Base-by-base conservation (phyloP, 2,113 vertebrate genomes). In the Saiga tatarica region DNA sequence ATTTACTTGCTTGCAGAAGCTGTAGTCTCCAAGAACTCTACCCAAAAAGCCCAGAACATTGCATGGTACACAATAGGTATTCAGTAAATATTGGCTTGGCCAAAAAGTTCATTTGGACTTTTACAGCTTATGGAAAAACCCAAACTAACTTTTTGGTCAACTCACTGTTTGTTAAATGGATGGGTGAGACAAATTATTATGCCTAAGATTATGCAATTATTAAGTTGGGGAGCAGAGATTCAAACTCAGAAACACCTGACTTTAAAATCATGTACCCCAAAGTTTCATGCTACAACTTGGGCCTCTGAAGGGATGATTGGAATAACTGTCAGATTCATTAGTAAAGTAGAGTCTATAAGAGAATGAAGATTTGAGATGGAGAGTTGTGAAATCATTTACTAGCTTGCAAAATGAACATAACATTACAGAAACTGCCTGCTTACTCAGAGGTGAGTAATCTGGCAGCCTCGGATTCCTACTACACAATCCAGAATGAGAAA, bases 371-470 rank as follows among this genome's bases (percentile, higher is more conserved):
- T 28, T 84, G 88, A 53, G 50, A 28, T 30, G 26, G 6, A 83
- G 50, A 86, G 30, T 81, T 89, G n/a, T 91, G 92, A 95, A 89
- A 84, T 81, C 57, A n/a, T 30, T 97, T 83, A 74, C 62, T 42
- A 74, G 90, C 93, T 92, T 79, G 50, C 39, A 76, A 94, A 97
- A 95, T 83, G 85, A 96, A 86, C 45, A 25, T 33, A 42, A 53
- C 23, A 4, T 95, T 86, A 93, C 83, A 93, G 84, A 94, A 93
- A 93, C 17, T 39, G 60, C 78, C 84, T 89, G 26, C 71, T 89
- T 92, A 59, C 91, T 93, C 83, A 74, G 94, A 88, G 39, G 60
- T 93, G 71, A 96, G 86, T 95, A 95, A 94, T 89, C 89, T 71
- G 71, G 83, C 62, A 83, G 62, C 62, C 94, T 92, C 5, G 2